phyloP scores from a whole-genome alignment of 2,113 vertebrate species.

The Gobius niger region DNA sequence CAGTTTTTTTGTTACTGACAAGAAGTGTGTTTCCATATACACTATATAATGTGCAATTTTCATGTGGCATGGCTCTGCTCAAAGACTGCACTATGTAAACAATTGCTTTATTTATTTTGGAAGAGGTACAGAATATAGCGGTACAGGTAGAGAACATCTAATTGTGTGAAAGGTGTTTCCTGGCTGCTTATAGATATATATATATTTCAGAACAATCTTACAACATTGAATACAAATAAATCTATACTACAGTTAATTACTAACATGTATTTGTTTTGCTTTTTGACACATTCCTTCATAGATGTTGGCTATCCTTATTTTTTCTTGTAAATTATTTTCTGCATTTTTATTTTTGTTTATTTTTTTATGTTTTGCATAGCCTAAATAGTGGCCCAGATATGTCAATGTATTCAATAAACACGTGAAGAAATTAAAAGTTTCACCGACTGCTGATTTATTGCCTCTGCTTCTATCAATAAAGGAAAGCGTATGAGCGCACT shows the following conservation, averaged over 20 bases:
- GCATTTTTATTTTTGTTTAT: not conserved
- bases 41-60: constrained; percentile 85
- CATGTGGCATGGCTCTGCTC: constrained; percentile 88
- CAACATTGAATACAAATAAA: not conserved
- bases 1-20: constrained; percentile 22
- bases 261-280: not conserved
- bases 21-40: constrained; percentile 74
- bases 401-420: not conserved
- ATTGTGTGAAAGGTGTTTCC: too few species aligned
- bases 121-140: constrained; percentile 13
- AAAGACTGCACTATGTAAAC: constrained; percentile 80
- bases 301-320: not conserved
- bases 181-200: too few species aligned
- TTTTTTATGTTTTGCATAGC: too few species aligned
- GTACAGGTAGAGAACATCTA: too few species aligned
- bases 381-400: too few species aligned
- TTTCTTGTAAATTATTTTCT: not conserved
- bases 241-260: not conserved
- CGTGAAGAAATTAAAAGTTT: constrained; percentile 44
- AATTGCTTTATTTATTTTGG: constrained; percentile 45
- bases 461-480: not conserved
- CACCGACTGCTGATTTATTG: constrained; percentile 41
- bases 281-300: not conserved
- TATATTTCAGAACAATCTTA: not conserved
- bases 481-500: not conserved